Evolutionary conservation across 2,888 invertebrate genomes (phyloP).

Genomic region (Stictocephala bisonia): DNA sequence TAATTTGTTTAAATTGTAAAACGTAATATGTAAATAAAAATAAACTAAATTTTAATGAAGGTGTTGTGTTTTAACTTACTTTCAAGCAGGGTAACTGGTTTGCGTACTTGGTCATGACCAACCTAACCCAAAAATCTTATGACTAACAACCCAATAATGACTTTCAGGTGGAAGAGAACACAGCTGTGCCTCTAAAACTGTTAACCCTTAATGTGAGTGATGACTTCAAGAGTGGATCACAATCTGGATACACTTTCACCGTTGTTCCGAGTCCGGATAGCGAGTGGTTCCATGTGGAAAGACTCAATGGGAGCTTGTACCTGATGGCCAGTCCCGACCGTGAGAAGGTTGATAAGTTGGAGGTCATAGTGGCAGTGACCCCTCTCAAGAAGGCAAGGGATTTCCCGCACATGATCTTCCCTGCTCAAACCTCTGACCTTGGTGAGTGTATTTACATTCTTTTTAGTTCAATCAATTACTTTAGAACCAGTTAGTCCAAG

Average conservation of each 20-base stretch:
- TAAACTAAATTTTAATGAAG: no score
- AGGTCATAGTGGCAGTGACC: conserved; percentile 69
- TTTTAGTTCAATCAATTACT: no score
- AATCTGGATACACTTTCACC: conserved; percentile 49
- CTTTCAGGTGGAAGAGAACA: conserved; percentile 84
- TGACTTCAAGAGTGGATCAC: conserved; percentile 70
- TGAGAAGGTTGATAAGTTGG: conserved; percentile 75
- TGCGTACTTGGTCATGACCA: no score
- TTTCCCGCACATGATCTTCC: conserved; percentile 80
- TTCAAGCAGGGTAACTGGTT: no score
- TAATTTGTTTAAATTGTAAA: no score
- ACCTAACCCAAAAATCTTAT: no score
- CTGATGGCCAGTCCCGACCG: conserved; percentile 80
- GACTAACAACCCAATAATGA: conserved; percentile 70
- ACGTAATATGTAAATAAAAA: no score
- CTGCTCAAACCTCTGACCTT: conserved; percentile 78
- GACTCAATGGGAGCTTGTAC: conserved; percentile 78
- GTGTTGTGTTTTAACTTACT: no score
- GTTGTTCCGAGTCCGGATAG: conserved; percentile 67
- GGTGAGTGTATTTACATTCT: no score
- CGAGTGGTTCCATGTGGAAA: conserved; percentile 78
- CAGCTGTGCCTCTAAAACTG: conserved; percentile 78
- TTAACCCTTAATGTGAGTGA: conserved; percentile 82
- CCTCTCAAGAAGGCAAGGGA: conserved; percentile 73
- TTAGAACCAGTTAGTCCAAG: no score